These are phyloP conservation scores for Microcebus murinus DNA, from an alignment of 2,113 vertebrate species.

Conservation along the genomic window DNA sequence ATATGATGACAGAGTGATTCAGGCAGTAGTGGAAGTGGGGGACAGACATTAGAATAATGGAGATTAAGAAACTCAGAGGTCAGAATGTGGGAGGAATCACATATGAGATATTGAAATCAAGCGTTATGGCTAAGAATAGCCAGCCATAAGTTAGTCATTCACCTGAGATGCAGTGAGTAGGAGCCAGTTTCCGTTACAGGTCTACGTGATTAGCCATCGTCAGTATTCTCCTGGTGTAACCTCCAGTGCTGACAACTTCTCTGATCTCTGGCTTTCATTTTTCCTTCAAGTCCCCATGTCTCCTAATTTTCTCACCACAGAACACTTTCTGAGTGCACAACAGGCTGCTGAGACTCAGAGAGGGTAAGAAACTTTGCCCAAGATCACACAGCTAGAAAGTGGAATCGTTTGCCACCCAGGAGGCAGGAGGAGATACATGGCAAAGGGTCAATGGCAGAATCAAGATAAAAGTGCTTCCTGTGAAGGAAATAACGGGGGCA, in stretches of 20 bases:
- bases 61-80: too few relatives aligned
- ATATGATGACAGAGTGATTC: neutral
- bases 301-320: neutral
- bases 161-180: neutral
- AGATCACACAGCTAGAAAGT: neutral
- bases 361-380: neutral
- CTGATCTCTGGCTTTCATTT: neutral
- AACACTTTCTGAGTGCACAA: neutral
- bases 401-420: neutral
- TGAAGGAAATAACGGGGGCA: neutral
- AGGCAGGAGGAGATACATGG: neutral
- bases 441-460: neutral
- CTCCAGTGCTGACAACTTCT: neutral
- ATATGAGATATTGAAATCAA: neutral
- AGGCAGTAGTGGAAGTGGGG: too few relatives aligned
- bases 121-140: neutral
- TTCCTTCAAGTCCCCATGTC: neutral
- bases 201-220: too few relatives aligned
- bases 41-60: neutral
- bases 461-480: neutral
- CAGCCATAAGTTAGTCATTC: neutral
- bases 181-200: neutral
- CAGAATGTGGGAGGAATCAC: neutral
- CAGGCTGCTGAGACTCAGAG: neutral
- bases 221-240: neutral